Evolutionary conservation across 2,113 vertebrate species (phyloP).

Genomic region (Tiliqua scincoides): DNA sequence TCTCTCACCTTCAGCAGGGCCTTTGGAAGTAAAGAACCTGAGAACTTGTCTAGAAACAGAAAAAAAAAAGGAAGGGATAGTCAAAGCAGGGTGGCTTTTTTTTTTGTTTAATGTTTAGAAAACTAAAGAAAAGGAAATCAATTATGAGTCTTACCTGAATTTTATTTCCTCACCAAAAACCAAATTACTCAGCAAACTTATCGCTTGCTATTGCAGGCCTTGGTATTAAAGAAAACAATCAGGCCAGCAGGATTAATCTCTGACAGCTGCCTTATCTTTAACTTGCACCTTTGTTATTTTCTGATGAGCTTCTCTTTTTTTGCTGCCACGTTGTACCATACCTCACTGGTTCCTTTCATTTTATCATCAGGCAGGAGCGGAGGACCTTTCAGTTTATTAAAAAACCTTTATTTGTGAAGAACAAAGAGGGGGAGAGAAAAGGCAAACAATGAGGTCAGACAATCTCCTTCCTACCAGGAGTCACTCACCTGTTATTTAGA

Average conservation of each 20-base stretch:
- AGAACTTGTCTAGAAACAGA: slow-evolving; percentile 31
- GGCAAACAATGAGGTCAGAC: slow-evolving; percentile 99
- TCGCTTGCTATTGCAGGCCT: slow-evolving; percentile 98
- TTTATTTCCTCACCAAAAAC: slow-evolving; percentile 98
- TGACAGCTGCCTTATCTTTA: slow-evolving; percentile 99
- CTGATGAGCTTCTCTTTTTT: slow-evolving; percentile 98
- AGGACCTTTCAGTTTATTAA: slow-evolving; percentile 99
- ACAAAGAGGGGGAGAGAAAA: slow-evolving; percentile 90
- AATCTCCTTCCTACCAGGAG: slow-evolving; percentile 98
- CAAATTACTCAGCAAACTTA: slow-evolving; percentile 99
- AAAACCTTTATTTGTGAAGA: slow-evolving; percentile 99
- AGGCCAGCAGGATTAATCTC: slow-evolving; percentile 99
- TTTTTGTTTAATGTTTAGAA: slow-evolving; percentile 85
- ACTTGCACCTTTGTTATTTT: slow-evolving; percentile 99
- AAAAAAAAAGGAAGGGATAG: slow-evolving; percentile 69
- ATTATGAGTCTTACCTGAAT: slow-evolving; percentile 99
- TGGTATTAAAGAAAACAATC: slow-evolving; percentile 99
- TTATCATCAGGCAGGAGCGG: slow-evolving; percentile 91
- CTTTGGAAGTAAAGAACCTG: not conserved
- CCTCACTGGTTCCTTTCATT: slow-evolving; percentile 99
- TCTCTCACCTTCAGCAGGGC: slow-evolving; percentile 21
- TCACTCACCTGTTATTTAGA: slow-evolving; percentile 99
- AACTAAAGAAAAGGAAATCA: slow-evolving; percentile 96
- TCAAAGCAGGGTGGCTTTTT: slow-evolving; percentile 83
- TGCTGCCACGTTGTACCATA: slow-evolving; percentile 96